These are phyloP conservation scores for Seriola rivoliana DNA, from an alignment of 2,113 vertebrate species.

Conservation along the genomic window DNA sequence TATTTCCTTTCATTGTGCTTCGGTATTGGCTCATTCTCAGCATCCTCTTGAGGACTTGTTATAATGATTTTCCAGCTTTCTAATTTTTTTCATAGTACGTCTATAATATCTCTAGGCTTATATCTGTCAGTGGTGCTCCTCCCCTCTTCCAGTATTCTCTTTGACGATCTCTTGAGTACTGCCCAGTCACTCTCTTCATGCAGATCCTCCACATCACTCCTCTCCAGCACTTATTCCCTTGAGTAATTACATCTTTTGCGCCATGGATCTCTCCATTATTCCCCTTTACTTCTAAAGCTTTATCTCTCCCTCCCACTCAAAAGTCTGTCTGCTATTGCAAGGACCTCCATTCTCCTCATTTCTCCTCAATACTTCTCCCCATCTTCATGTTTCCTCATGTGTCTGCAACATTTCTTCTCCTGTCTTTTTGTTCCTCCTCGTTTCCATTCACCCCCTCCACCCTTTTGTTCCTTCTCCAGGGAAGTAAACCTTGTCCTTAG, in stretches of 20 bases:
- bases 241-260: slow-evolving; percentile 66
- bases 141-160: slow-evolving; percentile 61
- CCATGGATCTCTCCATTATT: slow-evolving; percentile 53
- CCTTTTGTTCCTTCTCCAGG: background rate
- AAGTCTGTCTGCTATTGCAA: slow-evolving; percentile 12
- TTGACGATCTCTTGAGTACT: slow-evolving; percentile 65
- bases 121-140: slow-evolving; percentile 56
- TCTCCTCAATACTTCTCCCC: slow-evolving; percentile 26
- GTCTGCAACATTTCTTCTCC: slow-evolving; percentile 6
- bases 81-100: slow-evolving; percentile 39
- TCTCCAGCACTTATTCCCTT: slow-evolving; percentile 51
- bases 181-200: slow-evolving; percentile 48
- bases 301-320: slow-evolving; percentile 46
- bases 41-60: slow-evolving; percentile 57
- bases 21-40: slow-evolving; percentile 30
- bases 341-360: slow-evolving; percentile 33
- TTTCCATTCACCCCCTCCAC: slow-evolving; percentile 2
- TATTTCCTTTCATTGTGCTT: slow-evolving; percentile 40
- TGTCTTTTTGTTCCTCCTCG: background rate
- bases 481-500: slow-evolving; percentile 9
- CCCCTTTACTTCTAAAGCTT: slow-evolving; percentile 53
- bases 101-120: slow-evolving; percentile 46
- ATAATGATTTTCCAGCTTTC: slow-evolving; percentile 55
- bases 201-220: slow-evolving; percentile 52
- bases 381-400: background rate